Conservation (phyloP, 2,888 invertebrate genomes). For the Drosophila prolongata region DNA sequence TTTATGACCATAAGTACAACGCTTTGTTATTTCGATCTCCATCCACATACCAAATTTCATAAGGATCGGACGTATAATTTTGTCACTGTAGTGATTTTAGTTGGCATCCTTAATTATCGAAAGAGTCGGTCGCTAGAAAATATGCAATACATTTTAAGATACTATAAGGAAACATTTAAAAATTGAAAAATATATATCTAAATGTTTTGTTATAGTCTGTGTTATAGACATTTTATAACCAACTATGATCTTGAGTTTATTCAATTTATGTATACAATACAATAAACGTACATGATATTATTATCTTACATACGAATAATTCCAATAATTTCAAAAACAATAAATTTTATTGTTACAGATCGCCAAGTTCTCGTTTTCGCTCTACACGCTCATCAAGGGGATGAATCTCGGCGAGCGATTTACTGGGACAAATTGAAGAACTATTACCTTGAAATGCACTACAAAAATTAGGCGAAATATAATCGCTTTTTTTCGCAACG, state of each 20-base stretch:
- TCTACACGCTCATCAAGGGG: conserved; percentile 45
- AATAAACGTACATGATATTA: too few relatives aligned
- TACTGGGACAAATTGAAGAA: conserved; percentile 11
- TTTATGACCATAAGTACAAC: too few relatives aligned
- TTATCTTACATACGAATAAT: too few relatives aligned
- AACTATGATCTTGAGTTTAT: too few relatives aligned
- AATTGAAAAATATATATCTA: too few relatives aligned
- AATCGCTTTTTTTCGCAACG: too few relatives aligned
- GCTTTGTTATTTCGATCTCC: neutral
- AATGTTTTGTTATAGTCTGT: neutral
- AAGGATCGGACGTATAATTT: neutral
- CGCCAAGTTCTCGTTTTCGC: conserved; percentile 48
- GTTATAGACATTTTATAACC: too few relatives aligned
- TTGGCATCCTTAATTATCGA: neutral
- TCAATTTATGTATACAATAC: too few relatives aligned
- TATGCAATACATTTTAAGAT: too few relatives aligned
- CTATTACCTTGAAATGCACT: neutral
- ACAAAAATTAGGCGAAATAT: neutral
- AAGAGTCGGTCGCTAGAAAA: too few relatives aligned
- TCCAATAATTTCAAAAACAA: too few relatives aligned
- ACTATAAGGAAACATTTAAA: too few relatives aligned
- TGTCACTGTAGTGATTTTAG: neutral
- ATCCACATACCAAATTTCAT: neutral
- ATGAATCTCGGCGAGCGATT: conserved; percentile 45
- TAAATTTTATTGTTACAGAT: conserved; percentile 2